Conservation (phyloP, 2,113 vertebrate species). For the Perognathus longimembris region DNA sequence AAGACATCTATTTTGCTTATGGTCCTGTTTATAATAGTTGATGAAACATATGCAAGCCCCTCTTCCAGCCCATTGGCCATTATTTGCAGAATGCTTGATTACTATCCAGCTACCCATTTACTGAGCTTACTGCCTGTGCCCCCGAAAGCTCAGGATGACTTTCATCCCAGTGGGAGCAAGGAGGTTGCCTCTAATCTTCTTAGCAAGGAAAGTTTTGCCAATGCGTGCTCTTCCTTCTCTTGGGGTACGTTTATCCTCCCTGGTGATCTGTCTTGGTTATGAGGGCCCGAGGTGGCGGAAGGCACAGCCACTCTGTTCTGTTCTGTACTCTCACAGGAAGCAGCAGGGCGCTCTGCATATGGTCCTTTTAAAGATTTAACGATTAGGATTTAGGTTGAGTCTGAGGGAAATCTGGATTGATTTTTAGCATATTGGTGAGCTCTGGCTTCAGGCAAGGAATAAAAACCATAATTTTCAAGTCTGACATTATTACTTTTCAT, state of each 20-base stretch:
- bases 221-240: fast-evolving
- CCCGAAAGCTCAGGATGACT: slow-evolving; percentile 15
- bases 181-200: slow-evolving; percentile 51
- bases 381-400: slow-evolving; percentile 67
- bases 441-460: slow-evolving; percentile 75
- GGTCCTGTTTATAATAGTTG: background rate
- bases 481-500: slow-evolving; percentile 86
- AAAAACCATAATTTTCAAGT: slow-evolving; percentile 84
- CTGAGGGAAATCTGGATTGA: slow-evolving; percentile 79
- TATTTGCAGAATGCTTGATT: slow-evolving; percentile 15
- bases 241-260: background rate
- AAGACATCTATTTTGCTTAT: background rate
- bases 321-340: background rate
- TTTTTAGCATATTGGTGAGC: slow-evolving; percentile 77
- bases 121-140: background rate
- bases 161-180: background rate
- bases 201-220: background rate
- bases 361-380: slow-evolving; percentile 66
- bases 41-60: background rate
- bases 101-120: slow-evolving; percentile 27
- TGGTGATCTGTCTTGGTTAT: slow-evolving; percentile 12
- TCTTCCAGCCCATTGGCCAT: background rate
- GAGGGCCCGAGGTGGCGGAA: background rate
- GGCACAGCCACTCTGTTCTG: background rate
- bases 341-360: slow-evolving; percentile 53